Evolutionary conservation across 2,797 vertebrate genomes (phyloP), one percentile per base, ranked within the genome.

Genomic region (Phalloptychus januarius): DNA sequence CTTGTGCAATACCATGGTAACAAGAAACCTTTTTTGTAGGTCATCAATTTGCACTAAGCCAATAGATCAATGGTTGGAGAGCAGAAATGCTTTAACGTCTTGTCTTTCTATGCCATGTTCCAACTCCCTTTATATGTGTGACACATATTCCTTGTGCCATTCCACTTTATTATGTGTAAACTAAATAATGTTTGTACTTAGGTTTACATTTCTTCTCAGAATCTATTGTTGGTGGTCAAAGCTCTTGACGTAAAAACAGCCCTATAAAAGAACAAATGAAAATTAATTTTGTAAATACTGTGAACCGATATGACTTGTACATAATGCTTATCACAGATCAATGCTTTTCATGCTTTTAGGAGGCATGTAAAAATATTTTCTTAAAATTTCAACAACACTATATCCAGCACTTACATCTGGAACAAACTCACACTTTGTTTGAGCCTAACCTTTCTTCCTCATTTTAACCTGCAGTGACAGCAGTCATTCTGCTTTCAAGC

Each of bases 401-500:
- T 76, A 74, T 71, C 75, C 71, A 40, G 2, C 70, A 56, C 79
- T 71, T 40, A 71, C 5, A n/a, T 69, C 70, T 48, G 31, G 42
- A 75, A 76, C 76, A 74, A 31, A 77, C 56, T 71, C 38, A 72
- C 79, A 80, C 58, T 42, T 73, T 79, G 63, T 75, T 78, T 65
- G 33, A 90, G 76, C 61, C 70, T 77, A 67, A 28, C 70, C 63
- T 83, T 50, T 40, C n/a, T 31, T 28, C 69, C 88, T 10, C 88
- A 92, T 1, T 1, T 79, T 94, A 86, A 90, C 78, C 20, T 58
- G 74, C 70, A 80, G 38, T 81, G 91, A 83, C 91, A 87, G 72
- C 72, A 81, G 28, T 72, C 65, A 72, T 84, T 83, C 4, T 86
- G 72, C 78, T 83, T 87, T 85, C 83, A 71, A 70, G 79, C 65